These are phyloP conservation scores for Pseudomyrmex gracilis DNA, from an alignment of 1,140 invertebrate genomes.

Conservation along the genomic window DNA sequence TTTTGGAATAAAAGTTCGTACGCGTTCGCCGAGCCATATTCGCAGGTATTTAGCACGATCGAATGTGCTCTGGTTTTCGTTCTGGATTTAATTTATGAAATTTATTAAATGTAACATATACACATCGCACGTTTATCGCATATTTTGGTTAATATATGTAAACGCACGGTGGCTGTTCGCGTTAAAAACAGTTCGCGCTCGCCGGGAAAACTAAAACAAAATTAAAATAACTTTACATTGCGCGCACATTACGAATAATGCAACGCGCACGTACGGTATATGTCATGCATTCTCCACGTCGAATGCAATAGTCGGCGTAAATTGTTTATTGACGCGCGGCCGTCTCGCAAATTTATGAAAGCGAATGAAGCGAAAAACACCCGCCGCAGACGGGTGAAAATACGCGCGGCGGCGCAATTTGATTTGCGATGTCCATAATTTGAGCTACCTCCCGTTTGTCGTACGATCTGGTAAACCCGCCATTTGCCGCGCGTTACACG, in stretches of 20 bases:
- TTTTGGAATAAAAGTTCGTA: conserved; percentile 30
- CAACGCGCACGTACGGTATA: no score
- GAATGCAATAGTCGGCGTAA: conserved; percentile 31
- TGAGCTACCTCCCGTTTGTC: conserved; percentile 34
- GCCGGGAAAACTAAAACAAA: conserved; percentile 27
- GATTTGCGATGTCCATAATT: conserved; percentile 56
- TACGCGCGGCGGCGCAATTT: conserved; percentile 46
- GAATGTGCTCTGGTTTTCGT: background rate
- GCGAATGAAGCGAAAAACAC: conserved; percentile 41
- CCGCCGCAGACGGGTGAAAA: conserved; percentile 2
- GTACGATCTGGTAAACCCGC: conserved; percentile 30
- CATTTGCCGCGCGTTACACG: background rate
- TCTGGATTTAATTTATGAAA: conserved; percentile 27
- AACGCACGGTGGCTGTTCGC: background rate
- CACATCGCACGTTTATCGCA: background rate
- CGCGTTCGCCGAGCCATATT: conserved; percentile 26
- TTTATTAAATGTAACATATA: conserved; percentile 27
- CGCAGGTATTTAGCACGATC: background rate
- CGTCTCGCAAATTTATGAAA: conserved; percentile 38
- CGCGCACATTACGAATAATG: conserved; percentile 28
- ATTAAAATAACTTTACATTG: conserved; percentile 18
- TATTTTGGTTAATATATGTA: conserved; percentile 9
- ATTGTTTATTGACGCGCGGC: conserved; percentile 44
- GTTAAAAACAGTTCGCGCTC: background rate
- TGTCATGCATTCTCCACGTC: conserved; percentile 11